phyloP scores from a whole-genome alignment of 2,113 vertebrate genomes.

The Ophthalmolycus amberensis region DNA sequence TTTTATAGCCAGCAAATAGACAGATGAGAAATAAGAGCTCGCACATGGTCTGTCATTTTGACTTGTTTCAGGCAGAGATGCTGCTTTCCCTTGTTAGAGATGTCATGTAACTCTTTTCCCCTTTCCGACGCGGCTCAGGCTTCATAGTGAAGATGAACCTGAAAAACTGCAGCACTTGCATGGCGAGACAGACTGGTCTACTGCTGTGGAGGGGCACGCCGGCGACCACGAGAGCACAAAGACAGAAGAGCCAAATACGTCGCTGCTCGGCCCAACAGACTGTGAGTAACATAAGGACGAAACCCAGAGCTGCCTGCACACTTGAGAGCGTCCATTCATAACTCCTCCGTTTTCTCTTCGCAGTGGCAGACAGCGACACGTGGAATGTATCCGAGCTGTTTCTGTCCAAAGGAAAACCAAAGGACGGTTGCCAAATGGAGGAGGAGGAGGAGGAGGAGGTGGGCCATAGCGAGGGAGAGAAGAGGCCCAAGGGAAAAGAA shows the following conservation, averaged over 20 bases:
- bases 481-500: slow-evolving; percentile 56
- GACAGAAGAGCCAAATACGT: slow-evolving; percentile 68
- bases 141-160: slow-evolving; percentile 67
- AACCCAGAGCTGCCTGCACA: slow-evolving; percentile 26
- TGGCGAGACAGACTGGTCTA: slow-evolving; percentile 38
- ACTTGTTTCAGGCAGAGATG: not conserved
- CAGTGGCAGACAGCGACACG: slow-evolving; percentile 71
- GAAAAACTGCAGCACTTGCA: slow-evolving; percentile 58
- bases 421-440: slow-evolving; percentile 72
- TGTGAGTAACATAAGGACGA: slow-evolving; percentile 57
- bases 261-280: slow-evolving; percentile 65
- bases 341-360: slow-evolving; percentile 39
- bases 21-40: slow-evolving; percentile 9
- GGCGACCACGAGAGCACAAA: slow-evolving; percentile 60
- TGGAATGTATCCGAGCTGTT: slow-evolving; percentile 70
- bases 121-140: slow-evolving; percentile 57
- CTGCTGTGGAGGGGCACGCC: slow-evolving; percentile 44
- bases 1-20: not conserved
- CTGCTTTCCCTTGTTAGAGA: not conserved
- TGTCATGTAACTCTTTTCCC: not conserved
- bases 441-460: slow-evolving; percentile 60
- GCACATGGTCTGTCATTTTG: not conserved
- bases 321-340: slow-evolving; percentile 29
- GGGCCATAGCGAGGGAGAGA: slow-evolving; percentile 33
- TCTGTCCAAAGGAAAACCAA: slow-evolving; percentile 77